Evolutionary conservation across 2,888 invertebrate species (phyloP).

Genomic region (Osmoderma eremita): DNA sequence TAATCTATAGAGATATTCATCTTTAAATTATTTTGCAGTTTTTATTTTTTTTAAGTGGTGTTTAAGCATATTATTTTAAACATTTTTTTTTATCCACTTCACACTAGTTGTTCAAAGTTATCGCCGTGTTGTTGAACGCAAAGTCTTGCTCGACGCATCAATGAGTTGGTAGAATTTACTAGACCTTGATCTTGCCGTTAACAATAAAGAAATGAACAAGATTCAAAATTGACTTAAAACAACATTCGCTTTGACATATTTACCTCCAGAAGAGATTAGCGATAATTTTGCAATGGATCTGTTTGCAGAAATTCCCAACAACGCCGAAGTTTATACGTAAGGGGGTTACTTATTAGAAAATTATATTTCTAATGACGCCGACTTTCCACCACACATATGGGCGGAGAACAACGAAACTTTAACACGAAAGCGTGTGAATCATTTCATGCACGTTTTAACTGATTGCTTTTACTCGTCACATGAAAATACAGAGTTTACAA

Average conservation of each 20-base stretch:
- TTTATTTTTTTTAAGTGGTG: too few species aligned
- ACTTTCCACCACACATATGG: slow-evolving; percentile 1
- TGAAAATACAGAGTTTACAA: slow-evolving; percentile 3
- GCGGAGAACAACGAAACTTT: too few species aligned
- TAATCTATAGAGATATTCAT: too few species aligned
- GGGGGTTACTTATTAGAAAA: not conserved
- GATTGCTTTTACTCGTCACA: not conserved
- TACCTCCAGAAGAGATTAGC: slow-evolving; percentile 7
- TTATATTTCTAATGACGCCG: slow-evolving; percentile 7
- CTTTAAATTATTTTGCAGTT: too few species aligned
- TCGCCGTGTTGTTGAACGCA: too few species aligned
- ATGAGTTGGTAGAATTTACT: too few species aligned
- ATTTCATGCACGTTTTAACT: not conserved
- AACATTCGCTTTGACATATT: not conserved
- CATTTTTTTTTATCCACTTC: too few species aligned
- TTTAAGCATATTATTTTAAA: too few species aligned
- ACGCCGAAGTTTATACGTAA: not conserved
- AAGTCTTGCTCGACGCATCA: too few species aligned
- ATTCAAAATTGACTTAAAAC: slow-evolving; percentile 4
- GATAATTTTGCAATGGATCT: slow-evolving; percentile 7
- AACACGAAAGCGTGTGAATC: too few species aligned
- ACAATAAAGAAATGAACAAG: slow-evolving; percentile 23
- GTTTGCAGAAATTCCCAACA: slow-evolving; percentile 10
- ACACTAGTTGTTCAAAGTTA: too few species aligned
- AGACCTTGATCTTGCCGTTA: too few species aligned